Base-by-base conservation (phyloP, 2,888 invertebrate species). In the Drosophila mimetica region DNA sequence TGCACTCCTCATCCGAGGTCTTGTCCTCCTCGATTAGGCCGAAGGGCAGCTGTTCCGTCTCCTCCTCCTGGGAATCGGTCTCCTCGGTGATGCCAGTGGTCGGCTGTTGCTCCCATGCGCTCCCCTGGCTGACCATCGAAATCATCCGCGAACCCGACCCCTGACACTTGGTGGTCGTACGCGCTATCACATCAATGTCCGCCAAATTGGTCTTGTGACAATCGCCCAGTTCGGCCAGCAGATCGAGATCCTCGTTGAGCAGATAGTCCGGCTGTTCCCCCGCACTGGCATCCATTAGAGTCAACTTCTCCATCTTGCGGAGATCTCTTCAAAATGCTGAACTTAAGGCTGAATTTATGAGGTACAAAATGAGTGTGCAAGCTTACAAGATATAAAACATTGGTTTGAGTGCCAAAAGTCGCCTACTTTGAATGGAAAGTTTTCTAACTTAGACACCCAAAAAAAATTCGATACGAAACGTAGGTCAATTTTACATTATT, bases 111-210 rank as follows among this genome's bases (percentile, higher is more conserved):
- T 37, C 46, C 9, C 11, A 16, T 2, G 28, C 6, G 6, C 28
- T 4, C 4, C 25, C 5, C 11, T 46, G 28, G 6, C 13, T 18
- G 14, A 3, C 9, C 14, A 11, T 1, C 30, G 28, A 16, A 18
- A 4, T 0, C 13, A 13, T 3, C 25, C 6, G 14, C 1, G 2
- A 1, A 11, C 5, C 11, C 0, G 2, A 0, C 2, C 4, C 0
- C 0, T 13, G 22, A 6, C 37, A 51, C 2, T 25, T 51, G 34
- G 4, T 9, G 18, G 36, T 18, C 0, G 54, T 55, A 0, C 55
- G 54, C 18, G 36, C 36, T 11, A 54, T 55, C 16, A 57, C 16
- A 37, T 57, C 55, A 4, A 57, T 55, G 2, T 54, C 55, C n/a
- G 16, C 55, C 55, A 57, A 14, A 2, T 28, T 54, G 25, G 36